Percentiles rank a stretch among this genome's conserved stretches.
phyloP scores from a whole-genome alignment of 2,797 vertebrate genomes.

The Philypnodon macrostomus region DNA sequence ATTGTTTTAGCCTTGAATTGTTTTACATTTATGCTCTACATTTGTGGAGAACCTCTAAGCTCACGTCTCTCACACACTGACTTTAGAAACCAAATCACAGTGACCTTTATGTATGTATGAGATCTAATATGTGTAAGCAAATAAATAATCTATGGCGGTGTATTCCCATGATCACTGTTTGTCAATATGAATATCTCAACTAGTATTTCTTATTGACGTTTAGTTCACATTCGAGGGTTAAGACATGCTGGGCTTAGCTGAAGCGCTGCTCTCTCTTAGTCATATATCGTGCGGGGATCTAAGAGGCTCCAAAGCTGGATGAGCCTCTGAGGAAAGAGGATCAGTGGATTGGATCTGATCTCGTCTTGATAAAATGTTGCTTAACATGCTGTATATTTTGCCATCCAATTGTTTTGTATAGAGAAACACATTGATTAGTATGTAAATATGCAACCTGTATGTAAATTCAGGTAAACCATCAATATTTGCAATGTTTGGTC shows the following conservation, averaged over 20 bases:
- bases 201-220: slow-evolving; percentile 13
- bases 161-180: slow-evolving; percentile 13
- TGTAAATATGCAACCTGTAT: background rate
- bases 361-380: slow-evolving; percentile 38
- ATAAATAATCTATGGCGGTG: slow-evolving; percentile 66
- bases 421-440: background rate
- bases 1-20: too few relatives aligned
- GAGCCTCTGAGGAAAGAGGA: slow-evolving; percentile 73
- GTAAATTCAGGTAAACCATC: background rate
- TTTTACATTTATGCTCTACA: too few relatives aligned
- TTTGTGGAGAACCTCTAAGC: slow-evolving; percentile 23
- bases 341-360: slow-evolving; percentile 73
- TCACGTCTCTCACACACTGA: slow-evolving; percentile 37
- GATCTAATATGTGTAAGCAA: slow-evolving; percentile 66
- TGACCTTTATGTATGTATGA: slow-evolving; percentile 57
- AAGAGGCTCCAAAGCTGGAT: slow-evolving; percentile 77
- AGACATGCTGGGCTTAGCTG: slow-evolving; percentile 37
- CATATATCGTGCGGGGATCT: slow-evolving; percentile 71
- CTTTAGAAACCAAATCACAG: slow-evolving; percentile 54
- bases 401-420: slow-evolving; percentile 12
- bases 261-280: slow-evolving; percentile 43
- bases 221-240: slow-evolving; percentile 19
- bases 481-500: too few relatives aligned
- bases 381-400: slow-evolving; percentile 20
- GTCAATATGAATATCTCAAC: background rate